Percentiles rank a stretch among this genome's conserved stretches.
phyloP scores from a whole-genome alignment of 2,797 vertebrate species.

The Tapera naevia region DNA sequence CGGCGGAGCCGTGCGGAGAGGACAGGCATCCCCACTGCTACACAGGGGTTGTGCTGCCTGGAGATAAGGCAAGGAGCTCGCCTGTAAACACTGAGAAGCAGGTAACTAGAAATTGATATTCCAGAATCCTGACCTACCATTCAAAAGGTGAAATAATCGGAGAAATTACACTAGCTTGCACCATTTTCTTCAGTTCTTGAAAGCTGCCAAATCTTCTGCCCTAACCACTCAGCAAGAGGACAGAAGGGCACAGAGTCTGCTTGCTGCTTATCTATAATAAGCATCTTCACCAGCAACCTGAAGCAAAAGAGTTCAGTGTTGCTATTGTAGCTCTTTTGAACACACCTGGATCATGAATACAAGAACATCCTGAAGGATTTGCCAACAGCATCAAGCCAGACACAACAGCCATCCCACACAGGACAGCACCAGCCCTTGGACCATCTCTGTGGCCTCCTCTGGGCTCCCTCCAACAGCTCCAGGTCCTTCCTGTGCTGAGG shows the following conservation, averaged over 20 bases:
- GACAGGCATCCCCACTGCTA: not conserved
- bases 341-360: not conserved
- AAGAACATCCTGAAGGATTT: not conserved
- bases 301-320: not conserved
- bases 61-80: not conserved
- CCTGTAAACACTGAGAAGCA: not conserved
- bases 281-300: not conserved
- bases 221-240: not conserved
- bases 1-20: accelerated
- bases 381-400: not conserved
- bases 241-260: not conserved
- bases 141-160: not conserved
- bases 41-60: not conserved
- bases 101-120: not conserved
- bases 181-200: not conserved
- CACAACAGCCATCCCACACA: accelerated
- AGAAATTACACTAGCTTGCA: not conserved
- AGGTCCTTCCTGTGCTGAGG: too few relatives aligned
- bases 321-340: not conserved
- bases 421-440: not conserved
- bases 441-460: too few relatives aligned
- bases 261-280: not conserved
- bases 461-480: too few relatives aligned
- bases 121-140: not conserved
- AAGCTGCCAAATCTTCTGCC: not conserved